Conservation (phyloP, 2,888 invertebrate genomes). For the Polydrusus pterygomalis region DNA sequence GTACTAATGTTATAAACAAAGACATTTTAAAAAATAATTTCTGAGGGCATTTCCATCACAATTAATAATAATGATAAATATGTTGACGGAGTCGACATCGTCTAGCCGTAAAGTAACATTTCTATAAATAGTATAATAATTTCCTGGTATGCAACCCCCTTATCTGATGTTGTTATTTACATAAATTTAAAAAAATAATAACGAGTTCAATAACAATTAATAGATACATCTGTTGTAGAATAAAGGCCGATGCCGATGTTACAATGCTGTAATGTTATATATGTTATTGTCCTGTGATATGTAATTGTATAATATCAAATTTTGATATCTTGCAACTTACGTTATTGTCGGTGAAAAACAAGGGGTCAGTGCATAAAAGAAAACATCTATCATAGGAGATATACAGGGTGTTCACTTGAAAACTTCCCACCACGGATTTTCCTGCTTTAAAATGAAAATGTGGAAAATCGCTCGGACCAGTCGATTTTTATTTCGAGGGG, state of each 20-base stretch:
- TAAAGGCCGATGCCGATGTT: not conserved
- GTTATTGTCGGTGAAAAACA: too few species aligned
- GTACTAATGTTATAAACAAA: not conserved
- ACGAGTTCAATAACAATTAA: constrained; percentile 54
- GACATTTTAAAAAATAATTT: not conserved
- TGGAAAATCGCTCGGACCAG: too few species aligned
- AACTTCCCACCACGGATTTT: too few species aligned
- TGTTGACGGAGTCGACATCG: constrained; percentile 17
- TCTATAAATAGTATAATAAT: constrained; percentile 36
- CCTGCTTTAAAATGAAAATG: too few species aligned
- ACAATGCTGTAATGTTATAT: too few species aligned
- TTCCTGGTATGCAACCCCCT: constrained; percentile 50
- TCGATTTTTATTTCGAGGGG: too few species aligned
- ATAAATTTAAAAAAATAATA: constrained; percentile 43
- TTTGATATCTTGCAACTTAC: too few species aligned
- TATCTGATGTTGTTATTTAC: constrained; percentile 46
- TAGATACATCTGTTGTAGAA: constrained; percentile 37
- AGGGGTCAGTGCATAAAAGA: too few species aligned
- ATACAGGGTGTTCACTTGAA: too few species aligned
- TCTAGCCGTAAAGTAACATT: constrained; percentile 27
- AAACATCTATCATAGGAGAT: too few species aligned
- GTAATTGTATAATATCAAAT: too few species aligned
- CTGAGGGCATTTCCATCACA: not conserved
- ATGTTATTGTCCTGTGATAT: too few species aligned
- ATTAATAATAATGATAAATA: constrained; percentile 8